Evolutionary conservation across 2,113 vertebrate genomes (phyloP).

Genomic region (Pomatorhinus ruficollis): DNA sequence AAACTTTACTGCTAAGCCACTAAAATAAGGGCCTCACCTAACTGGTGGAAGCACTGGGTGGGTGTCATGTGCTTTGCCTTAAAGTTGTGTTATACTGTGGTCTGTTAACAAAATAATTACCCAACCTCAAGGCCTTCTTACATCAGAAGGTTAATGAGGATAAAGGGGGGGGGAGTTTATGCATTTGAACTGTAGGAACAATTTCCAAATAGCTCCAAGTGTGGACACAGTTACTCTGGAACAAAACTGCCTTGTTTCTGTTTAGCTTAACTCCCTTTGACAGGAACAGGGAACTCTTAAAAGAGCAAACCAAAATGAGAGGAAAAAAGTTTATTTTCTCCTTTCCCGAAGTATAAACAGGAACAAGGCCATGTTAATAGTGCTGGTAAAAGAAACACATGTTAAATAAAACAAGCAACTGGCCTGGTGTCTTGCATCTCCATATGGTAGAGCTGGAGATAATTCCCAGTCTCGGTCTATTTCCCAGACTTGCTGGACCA

Average conservation of each 20-base stretch:
- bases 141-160: not conserved
- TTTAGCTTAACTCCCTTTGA: conserved; percentile 41
- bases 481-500: not conserved
- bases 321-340: conserved; percentile 38
- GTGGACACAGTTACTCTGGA: not conserved
- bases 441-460: not conserved
- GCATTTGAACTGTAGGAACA: not conserved
- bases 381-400: conserved; percentile 12
- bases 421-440: not conserved
- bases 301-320: conserved; percentile 9
- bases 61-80: not conserved
- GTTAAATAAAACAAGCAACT: not conserved
- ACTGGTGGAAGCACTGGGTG: not conserved
- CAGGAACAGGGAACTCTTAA: conserved; percentile 22
- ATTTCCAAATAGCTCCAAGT: not conserved
- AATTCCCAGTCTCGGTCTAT: not conserved
- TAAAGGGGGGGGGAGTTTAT: not conserved
- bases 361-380: conserved; percentile 8
- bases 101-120: not conserved
- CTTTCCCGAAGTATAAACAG: conserved; percentile 47
- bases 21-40: not conserved
- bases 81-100: not conserved
- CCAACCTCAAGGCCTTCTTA: not conserved
- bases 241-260: conserved; percentile 23
- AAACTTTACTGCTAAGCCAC: not conserved